Base-by-base conservation (phyloP, 2,797 vertebrate species). In the Crenuchus spilurus region DNA sequence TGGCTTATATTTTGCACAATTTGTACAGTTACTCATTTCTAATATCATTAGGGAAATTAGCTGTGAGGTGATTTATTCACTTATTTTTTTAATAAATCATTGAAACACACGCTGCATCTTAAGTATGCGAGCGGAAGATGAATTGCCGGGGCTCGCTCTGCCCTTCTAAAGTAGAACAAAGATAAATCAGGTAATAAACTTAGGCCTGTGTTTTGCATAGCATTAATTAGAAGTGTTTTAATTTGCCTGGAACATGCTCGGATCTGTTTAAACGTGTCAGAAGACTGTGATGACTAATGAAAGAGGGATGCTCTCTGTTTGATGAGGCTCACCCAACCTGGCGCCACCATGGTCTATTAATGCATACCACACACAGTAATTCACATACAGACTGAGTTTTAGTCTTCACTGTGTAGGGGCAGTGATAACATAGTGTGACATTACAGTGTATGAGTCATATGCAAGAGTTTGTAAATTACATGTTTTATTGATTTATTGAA, bases 31-130 rank as follows among this genome's bases (percentile, higher is more conserved):
- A 93, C 86, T 92, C 86, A 88, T 90, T 92, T 91, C 89, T 91
- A 92, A 93, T 92, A 92, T 93, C 89, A 92, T 94, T 93, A 93
- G 89, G 90, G 86, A 92, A 93, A 93, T 93, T 89, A 92, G 89
- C 88, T 89, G 82, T 77, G 85, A 86, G 88, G 86, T 92, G 90
- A 93, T 92, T 92, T 91, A 92, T 92, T 92, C 91, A 87, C 88
- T 91, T 91, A 90, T 92, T 90, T 89, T 85, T 90, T 92, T 90
- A 93, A 92, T 93, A 92, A 92, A 92, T 93, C 86, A 92, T 92
- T 92, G 89, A 89, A 88, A 89, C 89, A 82, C 88, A 87, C 84
- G 84, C 87, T 85, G 89, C 91, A 91, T 92, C 86, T 88, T 90
- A 92, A 92, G 84, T 83, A 66, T 74, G 84, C 79, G 42, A 84